Conservation (phyloP, 2,888 invertebrate species). For the Diabrotica balteata region DNA sequence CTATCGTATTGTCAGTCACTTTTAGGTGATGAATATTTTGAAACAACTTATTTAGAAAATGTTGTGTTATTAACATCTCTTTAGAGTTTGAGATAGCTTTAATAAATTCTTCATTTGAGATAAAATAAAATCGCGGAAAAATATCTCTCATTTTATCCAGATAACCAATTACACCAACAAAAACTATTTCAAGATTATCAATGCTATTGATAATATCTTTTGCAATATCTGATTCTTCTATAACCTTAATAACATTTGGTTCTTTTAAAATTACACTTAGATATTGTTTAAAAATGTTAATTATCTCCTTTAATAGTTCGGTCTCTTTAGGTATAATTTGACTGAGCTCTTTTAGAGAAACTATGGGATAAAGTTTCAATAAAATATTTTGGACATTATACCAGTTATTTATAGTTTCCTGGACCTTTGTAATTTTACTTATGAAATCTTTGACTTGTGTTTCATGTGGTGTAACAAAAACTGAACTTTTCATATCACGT, state of each 20-base stretch:
- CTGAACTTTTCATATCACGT: slow-evolving; percentile 82
- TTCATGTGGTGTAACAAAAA: slow-evolving; percentile 83
- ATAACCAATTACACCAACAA: slow-evolving; percentile 79
- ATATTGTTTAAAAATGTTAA: slow-evolving; percentile 44
- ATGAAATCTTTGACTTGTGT: slow-evolving; percentile 72
- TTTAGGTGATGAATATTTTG: slow-evolving; percentile 77
- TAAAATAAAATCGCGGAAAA: slow-evolving; percentile 85
- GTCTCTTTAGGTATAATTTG: slow-evolving; percentile 59
- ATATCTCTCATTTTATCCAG: slow-evolving; percentile 79
- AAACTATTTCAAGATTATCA: slow-evolving; percentile 74
- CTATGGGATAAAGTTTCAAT: slow-evolving; percentile 82
- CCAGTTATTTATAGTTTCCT: slow-evolving; percentile 78
- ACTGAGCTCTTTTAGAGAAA: slow-evolving; percentile 79
- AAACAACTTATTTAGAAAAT: slow-evolving; percentile 83
- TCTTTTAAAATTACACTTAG: slow-evolving; percentile 61
- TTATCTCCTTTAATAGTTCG: slow-evolving; percentile 49
- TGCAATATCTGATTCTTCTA: slow-evolving; percentile 68
- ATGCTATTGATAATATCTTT: slow-evolving; percentile 73
- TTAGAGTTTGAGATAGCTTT: slow-evolving; percentile 81
- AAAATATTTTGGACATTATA: slow-evolving; percentile 81
- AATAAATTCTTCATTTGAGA: slow-evolving; percentile 86
- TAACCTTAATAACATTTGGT: slow-evolving; percentile 67
- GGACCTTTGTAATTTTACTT: slow-evolving; percentile 69
- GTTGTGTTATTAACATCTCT: slow-evolving; percentile 79
- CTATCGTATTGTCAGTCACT: slow-evolving; percentile 73